Conservation (phyloP, 2,797 vertebrate genomes). For the Potorous gilbertii region DNA sequence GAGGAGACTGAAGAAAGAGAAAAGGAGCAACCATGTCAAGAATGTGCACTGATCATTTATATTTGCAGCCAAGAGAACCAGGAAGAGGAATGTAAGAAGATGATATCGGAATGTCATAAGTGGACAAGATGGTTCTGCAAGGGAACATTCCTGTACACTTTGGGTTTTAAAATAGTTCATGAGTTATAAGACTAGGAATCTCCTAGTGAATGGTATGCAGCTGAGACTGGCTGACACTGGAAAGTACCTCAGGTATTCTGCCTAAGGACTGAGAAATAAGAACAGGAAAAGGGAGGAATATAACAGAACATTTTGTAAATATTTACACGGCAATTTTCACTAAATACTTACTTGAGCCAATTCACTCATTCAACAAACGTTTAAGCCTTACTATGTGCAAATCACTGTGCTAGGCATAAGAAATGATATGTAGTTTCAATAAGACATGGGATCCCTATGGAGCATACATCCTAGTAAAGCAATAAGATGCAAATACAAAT, state of each 20-base stretch:
- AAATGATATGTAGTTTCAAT: background rate
- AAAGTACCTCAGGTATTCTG: conserved; percentile 45
- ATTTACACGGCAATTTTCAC: conserved; percentile 52
- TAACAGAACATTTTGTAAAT: conserved; percentile 68
- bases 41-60: conserved; percentile 16
- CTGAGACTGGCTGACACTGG: conserved; percentile 60
- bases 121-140: conserved; percentile 45
- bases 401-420: background rate
- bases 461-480: background rate
- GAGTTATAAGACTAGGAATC: conserved; percentile 25
- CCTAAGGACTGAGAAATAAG: conserved; percentile 70
- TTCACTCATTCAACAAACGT: background rate
- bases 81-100: conserved; percentile 54
- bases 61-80: conserved; percentile 41
- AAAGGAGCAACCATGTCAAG: background rate
- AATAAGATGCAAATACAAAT: background rate
- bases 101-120: conserved; percentile 40
- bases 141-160: conserved; percentile 48
- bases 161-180: background rate
- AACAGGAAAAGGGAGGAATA: conserved; percentile 61
- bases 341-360: background rate
- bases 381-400: background rate
- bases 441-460: background rate
- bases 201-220: conserved; percentile 59
- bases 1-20: background rate